These are phyloP conservation scores for Phaethon lepturus DNA, from an alignment of 2,113 vertebrate genomes.

Conservation along the genomic window DNA sequence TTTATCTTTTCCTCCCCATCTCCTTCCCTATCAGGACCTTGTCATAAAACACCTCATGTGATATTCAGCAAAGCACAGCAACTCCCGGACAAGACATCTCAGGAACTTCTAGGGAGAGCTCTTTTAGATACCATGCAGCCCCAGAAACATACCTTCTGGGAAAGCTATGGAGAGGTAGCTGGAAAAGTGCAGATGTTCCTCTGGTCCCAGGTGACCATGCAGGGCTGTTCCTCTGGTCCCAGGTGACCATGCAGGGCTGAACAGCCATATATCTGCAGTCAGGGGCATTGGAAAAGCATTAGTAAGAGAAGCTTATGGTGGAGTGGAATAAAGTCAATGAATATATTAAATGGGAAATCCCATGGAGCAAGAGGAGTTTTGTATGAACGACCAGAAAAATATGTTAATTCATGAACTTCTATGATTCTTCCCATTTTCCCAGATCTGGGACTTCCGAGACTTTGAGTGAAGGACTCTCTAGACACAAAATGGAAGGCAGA, in stretches of 20 bases:
- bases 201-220: neutral
- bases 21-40: neutral
- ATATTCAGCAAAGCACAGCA: neutral
- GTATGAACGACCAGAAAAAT: neutral
- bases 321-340: neutral
- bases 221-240: neutral
- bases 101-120: neutral
- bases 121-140: neutral
- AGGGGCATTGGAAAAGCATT: neutral
- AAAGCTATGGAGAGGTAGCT: neutral
- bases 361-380: neutral
- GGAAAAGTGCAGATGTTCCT: neutral
- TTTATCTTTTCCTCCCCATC: neutral
- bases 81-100: neutral
- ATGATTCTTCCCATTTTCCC: neutral
- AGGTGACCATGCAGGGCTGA: neutral
- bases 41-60: neutral
- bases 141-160: neutral
- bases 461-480: neutral
- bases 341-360: neutral
- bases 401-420: neutral
- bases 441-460: neutral
- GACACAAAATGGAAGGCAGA: neutral
- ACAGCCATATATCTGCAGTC: neutral
- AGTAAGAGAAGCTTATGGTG: neutral